Percentiles rank a stretch among this genome's conserved stretches.
These are phyloP conservation scores for Drosophila buzzatii DNA, from an alignment of 2,888 invertebrate species.

Conservation along the genomic window DNA sequence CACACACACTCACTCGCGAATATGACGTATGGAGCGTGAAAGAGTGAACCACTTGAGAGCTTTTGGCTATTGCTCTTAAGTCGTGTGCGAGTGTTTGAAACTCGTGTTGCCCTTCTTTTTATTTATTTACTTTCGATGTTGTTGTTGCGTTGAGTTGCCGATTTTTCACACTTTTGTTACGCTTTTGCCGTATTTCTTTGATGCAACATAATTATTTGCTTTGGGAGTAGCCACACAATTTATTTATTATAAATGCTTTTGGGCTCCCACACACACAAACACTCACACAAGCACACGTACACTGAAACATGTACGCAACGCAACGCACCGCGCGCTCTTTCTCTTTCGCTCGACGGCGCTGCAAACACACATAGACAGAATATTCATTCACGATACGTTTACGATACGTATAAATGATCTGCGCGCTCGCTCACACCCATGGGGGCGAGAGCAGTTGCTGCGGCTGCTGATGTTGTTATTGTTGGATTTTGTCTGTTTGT, in stretches of 20 bases:
- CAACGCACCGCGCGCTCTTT: conserved; percentile 54
- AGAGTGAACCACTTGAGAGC: conserved; percentile 38
- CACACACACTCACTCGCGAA: conserved; percentile 31
- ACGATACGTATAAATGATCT: conserved; percentile 71
- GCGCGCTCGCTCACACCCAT: conserved; percentile 70
- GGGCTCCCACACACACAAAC: conserved; percentile 50
- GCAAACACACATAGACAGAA: conserved; percentile 66
- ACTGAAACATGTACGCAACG: conserved; percentile 52
- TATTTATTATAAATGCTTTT: conserved; percentile 73
- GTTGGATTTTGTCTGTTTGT: conserved; percentile 41
- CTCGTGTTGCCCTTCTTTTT: conserved; percentile 33
- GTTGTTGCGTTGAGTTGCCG: conserved; percentile 23
- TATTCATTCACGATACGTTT: conserved; percentile 77
- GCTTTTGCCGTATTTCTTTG: conserved; percentile 51
- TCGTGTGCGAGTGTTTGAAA: conserved; percentile 27
- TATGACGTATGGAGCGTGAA: conserved; percentile 30
- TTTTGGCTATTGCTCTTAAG: conserved; percentile 39
- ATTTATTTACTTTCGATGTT: conserved; percentile 9
- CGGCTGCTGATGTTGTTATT: conserved; percentile 26
- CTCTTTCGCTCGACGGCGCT: conserved; percentile 26
- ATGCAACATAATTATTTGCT: conserved; percentile 63
- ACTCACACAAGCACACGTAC: conserved; percentile 24
- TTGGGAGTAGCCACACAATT: conserved; percentile 56
- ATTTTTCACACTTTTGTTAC: conserved; percentile 64
- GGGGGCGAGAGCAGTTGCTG: conserved; percentile 46